phyloP scores from a whole-genome alignment of 2,113 vertebrate species.

The Thalassarche chlororhynchos region DNA sequence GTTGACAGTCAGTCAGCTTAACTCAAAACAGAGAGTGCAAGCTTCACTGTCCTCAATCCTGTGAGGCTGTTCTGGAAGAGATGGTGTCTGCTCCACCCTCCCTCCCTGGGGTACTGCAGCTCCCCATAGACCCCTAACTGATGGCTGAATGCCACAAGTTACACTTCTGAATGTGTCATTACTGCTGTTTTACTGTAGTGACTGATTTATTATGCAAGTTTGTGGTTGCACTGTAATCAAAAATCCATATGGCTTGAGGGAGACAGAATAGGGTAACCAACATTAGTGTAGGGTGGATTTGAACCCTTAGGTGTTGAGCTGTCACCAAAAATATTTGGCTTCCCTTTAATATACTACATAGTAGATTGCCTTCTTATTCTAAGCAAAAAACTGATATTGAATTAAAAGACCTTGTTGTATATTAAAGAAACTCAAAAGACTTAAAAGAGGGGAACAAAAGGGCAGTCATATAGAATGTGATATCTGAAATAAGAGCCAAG shows the following conservation, averaged over 20 bases:
- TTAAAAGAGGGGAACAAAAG: neutral
- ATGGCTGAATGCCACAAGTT: neutral
- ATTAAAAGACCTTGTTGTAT: neutral
- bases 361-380: neutral
- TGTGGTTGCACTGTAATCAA: neutral
- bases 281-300: neutral
- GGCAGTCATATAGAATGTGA: neutral
- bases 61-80: neutral
- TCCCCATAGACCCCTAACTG: neutral
- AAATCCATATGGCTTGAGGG: neutral
- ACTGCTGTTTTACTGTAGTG: neutral
- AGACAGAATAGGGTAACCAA: neutral
- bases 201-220: neutral
- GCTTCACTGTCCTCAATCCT: neutral
- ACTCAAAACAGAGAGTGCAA: neutral
- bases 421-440: neutral
- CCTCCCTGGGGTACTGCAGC: neutral
- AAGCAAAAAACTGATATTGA: neutral
- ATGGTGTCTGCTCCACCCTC: neutral
- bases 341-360: neutral
- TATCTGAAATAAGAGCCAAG: slow-evolving; percentile 12
- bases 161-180: neutral
- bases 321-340: slow-evolving; percentile 19
- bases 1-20: neutral
- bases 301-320: neutral